Percentiles rank a stretch among this genome's conserved stretches.
These are phyloP conservation scores for Nothocercus julius DNA, from an alignment of 2,113 vertebrate species.

Conservation along the genomic window DNA sequence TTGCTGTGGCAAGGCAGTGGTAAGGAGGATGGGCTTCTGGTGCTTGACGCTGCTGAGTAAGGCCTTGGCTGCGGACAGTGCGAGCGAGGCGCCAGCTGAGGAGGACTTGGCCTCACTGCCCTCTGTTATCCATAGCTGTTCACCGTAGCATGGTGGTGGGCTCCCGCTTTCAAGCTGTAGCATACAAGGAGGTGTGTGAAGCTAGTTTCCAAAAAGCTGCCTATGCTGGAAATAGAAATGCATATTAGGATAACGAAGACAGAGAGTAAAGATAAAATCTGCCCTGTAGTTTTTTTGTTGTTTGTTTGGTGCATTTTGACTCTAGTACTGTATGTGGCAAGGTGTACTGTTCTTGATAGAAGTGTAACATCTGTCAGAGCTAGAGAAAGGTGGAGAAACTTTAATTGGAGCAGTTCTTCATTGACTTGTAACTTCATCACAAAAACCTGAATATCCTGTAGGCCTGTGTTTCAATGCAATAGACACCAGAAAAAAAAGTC, in stretches of 20 bases:
- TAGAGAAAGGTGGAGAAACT: neutral
- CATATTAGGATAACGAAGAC: neutral
- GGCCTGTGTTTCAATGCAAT: neutral
- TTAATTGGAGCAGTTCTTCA: neutral
- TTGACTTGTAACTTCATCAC: neutral
- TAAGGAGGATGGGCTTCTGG: neutral
- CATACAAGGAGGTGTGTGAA: neutral
- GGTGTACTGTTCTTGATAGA: neutral
- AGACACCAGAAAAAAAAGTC: neutral
- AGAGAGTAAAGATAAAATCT: neutral
- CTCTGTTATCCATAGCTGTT: neutral
- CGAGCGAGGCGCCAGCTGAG: neutral
- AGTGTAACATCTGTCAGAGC: neutral
- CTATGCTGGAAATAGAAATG: neutral
- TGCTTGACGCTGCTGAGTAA: neutral
- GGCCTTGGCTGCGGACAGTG: neutral
- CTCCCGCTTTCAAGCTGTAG: neutral
- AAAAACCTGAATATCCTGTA: neutral
- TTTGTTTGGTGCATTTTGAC: neutral
- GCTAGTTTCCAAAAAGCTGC: neutral
- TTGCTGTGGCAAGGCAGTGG: neutral
- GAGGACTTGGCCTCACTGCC: neutral
- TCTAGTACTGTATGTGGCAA: neutral
- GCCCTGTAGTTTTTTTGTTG: neutral
- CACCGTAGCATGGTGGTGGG: neutral